phyloP scores from a whole-genome alignment of 2,113 vertebrate species.

The Otus sunia region DNA sequence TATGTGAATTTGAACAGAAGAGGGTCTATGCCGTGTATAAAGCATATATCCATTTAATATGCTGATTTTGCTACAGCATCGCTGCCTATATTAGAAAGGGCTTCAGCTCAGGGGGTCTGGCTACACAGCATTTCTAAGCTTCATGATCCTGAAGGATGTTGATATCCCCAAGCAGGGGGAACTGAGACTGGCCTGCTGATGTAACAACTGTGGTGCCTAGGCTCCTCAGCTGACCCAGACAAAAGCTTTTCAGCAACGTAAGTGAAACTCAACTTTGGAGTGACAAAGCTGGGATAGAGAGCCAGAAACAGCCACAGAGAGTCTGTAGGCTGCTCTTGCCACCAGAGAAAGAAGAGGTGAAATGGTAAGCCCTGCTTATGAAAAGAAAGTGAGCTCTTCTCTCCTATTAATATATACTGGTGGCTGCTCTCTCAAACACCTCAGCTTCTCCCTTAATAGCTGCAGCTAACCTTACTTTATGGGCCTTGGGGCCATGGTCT shows the following conservation, averaged over 20 bases:
- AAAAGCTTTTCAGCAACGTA: background rate
- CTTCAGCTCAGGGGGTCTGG: background rate
- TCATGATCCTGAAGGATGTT: background rate
- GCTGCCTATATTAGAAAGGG: background rate
- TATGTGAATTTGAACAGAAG: background rate
- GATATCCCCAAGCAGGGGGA: background rate
- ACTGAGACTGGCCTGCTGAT: background rate
- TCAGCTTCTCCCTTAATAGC: background rate
- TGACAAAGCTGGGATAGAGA: background rate
- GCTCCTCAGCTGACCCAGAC: background rate
- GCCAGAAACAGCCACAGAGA: background rate
- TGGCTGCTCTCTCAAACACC: background rate
- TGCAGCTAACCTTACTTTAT: background rate
- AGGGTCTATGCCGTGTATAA: background rate
- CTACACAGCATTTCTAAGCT: background rate
- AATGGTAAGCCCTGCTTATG: background rate
- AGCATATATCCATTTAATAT: background rate
- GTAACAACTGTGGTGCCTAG: background rate
- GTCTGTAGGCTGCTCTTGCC: background rate
- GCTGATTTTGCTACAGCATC: background rate
- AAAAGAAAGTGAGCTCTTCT: background rate
- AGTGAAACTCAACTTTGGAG: background rate
- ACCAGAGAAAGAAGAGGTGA: background rate
- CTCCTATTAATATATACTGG: background rate
- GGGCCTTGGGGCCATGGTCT: accelerated